Evolutionary conservation across 2,888 invertebrate genomes (phyloP).

Genomic region (Carabus problematicus): DNA sequence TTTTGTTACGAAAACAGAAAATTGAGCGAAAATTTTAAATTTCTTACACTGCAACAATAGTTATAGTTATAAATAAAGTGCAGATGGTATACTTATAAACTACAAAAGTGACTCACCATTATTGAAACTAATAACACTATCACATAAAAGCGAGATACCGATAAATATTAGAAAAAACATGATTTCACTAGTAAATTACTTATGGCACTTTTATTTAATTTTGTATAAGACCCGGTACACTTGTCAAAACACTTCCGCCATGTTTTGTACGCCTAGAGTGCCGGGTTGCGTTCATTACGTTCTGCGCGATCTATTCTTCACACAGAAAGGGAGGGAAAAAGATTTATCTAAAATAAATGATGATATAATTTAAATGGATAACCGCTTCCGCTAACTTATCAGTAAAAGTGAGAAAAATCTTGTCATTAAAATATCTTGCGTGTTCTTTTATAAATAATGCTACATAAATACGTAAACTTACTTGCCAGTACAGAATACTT

Average conservation of each 20-base stretch:
- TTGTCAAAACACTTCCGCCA: conserved; percentile 37
- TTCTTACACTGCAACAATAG: no score
- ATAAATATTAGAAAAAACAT: conserved; percentile 33
- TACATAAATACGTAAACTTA: conserved; percentile 6
- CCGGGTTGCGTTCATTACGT: no score
- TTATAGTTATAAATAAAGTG: neutral
- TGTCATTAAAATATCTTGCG: no score
- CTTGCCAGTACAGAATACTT: neutral
- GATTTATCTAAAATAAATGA: no score
- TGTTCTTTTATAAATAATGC: neutral
- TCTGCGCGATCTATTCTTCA: no score
- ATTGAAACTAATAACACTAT: conserved; percentile 31
- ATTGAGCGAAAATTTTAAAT: neutral
- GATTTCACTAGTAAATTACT: conserved; percentile 19
- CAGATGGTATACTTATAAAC: neutral
- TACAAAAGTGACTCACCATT: conserved; percentile 26
- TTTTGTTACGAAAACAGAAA: neutral
- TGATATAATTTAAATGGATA: no score
- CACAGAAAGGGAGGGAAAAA: no score
- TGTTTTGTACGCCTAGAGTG: neutral
- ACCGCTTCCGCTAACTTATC: no score
- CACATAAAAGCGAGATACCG: conserved; percentile 33
- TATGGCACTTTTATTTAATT: conserved; percentile 37
- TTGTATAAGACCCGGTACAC: conserved; percentile 15
- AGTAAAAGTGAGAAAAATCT: no score